Base-by-base conservation (phyloP, 2,797 vertebrate species). In the Semaprochilodus insignis region DNA sequence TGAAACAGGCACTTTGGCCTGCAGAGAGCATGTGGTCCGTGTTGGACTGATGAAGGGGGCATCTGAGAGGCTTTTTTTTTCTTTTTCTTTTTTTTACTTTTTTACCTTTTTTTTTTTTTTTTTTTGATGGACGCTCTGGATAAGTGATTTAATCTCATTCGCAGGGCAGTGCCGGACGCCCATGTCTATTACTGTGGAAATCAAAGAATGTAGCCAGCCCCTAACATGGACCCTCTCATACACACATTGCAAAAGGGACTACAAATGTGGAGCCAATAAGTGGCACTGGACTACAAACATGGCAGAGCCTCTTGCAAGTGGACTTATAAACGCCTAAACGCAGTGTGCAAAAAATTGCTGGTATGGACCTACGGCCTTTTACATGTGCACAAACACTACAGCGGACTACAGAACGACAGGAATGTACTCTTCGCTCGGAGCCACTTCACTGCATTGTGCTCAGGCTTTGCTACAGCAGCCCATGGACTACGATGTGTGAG, bases 131-230 rank as follows among this genome's bases (percentile, higher is more conserved):
- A 91, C 92, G 93, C 90, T 94, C 90, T 95, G 91, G 95, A 95
- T 95, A 95, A 94, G 94, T 95, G 92, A 95, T 95, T 93, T 95
- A 93, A 95, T 96, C 95, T 95, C 93, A 94, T 96, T 95, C 91
- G 91, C 95, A 95, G 95, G 94, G 94, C 94, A 95, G 92, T 95
- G 95, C 92, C 95, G 95, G 95, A 95, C 90, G 93, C 95, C 94
- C 95, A 96, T 95, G 94, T 95, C 95, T 95, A 94, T 95, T 95
- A 95, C 95, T 94, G 94, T 95, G 95, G 95, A 95, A 94, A 95
- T 94, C 95, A 96, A 94, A 96, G 95, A 95, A 96, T 96, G 95
- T 96, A 96, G 95, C 95, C 95, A 94, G 93, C 94, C 94, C 93
- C 94, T 94, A 94, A 95, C 93, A 95, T 90, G 93, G 95, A 95